Evolutionary conservation across 2,797 vertebrate genomes (phyloP).

Genomic region (Microctenopoma stevenorrisi): DNA sequence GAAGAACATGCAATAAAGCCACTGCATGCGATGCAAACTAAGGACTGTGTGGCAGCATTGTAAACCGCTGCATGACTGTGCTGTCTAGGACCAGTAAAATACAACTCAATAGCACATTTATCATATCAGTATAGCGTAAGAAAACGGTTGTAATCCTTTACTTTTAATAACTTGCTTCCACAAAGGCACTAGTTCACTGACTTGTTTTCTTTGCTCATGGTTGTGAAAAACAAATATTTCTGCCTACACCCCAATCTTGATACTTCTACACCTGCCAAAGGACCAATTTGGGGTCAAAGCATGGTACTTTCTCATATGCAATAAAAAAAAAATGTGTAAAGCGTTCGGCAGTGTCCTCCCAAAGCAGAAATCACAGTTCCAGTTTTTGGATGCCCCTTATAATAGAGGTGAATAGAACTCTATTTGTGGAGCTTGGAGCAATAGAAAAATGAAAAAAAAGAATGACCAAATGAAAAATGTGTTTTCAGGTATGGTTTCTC

Average conservation of each 20-base stretch:
- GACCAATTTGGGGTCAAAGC: neutral
- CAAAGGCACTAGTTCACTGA: neutral
- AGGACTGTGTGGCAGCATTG: neutral
- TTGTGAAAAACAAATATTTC: conserved; percentile 3
- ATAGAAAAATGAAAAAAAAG: neutral
- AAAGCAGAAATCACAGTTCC: conserved; percentile 1
- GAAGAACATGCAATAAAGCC: neutral
- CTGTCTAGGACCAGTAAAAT: neutral
- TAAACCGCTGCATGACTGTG: no score
- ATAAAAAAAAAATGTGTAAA: neutral
- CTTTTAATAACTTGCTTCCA: conserved; percentile 1
- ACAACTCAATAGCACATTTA: conserved; percentile 10
- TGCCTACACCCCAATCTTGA: neutral
- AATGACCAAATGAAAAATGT: neutral
- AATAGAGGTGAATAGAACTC: neutral
- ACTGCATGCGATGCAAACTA: no score
- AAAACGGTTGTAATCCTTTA: conserved; percentile 2
- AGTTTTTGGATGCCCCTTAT: neutral
- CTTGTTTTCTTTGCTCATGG: neutral
- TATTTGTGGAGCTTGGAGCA: neutral
- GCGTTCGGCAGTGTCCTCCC: no score
- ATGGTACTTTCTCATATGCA: neutral
- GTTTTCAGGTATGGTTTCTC: neutral
- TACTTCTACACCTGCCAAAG: neutral
- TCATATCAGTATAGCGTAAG: conserved; percentile 3